These are phyloP conservation scores for Osedax fenrisi DNA, from an alignment of 2,888 invertebrate species.

Conservation along the genomic window DNA sequence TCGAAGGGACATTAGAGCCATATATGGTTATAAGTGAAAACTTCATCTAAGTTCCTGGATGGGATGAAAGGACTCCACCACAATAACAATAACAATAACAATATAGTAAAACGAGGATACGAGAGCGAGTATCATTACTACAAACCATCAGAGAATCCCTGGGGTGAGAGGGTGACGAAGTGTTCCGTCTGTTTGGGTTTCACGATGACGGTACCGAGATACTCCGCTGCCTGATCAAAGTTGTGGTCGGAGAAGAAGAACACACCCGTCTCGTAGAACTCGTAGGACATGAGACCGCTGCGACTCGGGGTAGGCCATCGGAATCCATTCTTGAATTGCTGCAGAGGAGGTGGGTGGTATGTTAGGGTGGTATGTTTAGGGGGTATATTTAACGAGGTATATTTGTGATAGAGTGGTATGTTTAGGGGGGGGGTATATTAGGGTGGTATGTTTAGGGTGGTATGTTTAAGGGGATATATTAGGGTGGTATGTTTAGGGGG, in stretches of 20 bases:
- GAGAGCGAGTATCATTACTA: no score
- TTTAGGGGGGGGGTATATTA: background rate
- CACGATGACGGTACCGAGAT: conserved; percentile 50
- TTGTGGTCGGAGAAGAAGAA: conserved; percentile 50
- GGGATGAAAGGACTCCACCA: no score
- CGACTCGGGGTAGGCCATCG: conserved; percentile 48
- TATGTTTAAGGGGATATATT: background rate
- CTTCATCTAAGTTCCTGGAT: no score
- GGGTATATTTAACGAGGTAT: background rate
- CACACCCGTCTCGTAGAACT: conserved; percentile 48
- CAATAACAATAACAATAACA: no score
- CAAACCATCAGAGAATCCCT: conserved; percentile 47
- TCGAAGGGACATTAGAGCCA: no score
- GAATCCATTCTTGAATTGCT: conserved; percentile 49
- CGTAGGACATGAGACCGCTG: conserved; percentile 47
- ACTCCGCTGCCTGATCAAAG: conserved; percentile 48
- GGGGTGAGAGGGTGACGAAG: conserved; percentile 43
- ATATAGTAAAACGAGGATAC: no score
- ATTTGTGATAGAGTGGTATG: conserved; percentile 19
- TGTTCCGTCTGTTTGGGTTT: conserved; percentile 49
- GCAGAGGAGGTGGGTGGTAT: conserved; percentile 27
- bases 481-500: background rate
- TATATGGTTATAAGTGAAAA: no score
- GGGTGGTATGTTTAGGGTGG: background rate
- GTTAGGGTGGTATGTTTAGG: background rate